Conservation (phyloP, 2,113 vertebrate genomes). For the Otolemur garnettii region DNA sequence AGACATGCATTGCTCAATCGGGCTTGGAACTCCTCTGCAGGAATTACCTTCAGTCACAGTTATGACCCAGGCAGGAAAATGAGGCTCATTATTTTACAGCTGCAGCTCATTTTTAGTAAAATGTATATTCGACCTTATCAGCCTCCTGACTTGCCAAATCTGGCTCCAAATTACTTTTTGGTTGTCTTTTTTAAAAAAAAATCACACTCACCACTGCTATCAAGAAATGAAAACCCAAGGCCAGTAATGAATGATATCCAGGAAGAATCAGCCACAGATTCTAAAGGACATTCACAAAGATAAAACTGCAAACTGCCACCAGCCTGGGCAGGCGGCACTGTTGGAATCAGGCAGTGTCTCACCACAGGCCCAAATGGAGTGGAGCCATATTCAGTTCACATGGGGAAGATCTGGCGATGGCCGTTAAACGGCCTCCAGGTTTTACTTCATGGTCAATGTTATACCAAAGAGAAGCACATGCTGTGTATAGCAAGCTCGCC, state of each 20-base stretch:
- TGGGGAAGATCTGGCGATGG: not conserved
- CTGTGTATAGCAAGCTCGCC: not conserved
- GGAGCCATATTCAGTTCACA: not conserved
- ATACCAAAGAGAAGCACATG: not conserved
- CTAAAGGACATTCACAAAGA: not conserved
- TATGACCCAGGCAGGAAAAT: slow-evolving; percentile 62
- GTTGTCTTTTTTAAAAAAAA: not conserved
- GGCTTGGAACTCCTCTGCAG: slow-evolving; percentile 45
- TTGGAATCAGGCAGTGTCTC: not conserved
- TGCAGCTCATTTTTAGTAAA: slow-evolving; percentile 17
- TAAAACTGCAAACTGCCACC: not conserved
- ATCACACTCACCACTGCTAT: not conserved
- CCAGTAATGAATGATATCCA: not conserved
- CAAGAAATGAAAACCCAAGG: slow-evolving; percentile 15
- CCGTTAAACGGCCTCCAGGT: not conserved
- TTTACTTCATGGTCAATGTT: not conserved
- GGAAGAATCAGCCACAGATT: not conserved
- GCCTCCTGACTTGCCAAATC: slow-evolving; percentile 22
- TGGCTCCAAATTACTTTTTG: slow-evolving; percentile 41
- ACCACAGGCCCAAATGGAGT: not conserved
- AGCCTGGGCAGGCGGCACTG: not conserved
- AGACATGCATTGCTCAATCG: not conserved
- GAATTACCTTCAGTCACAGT: slow-evolving; percentile 55
- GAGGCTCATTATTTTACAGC: slow-evolving; percentile 56
- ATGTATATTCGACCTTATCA: slow-evolving; percentile 28